Percentiles rank a stretch among this genome's conserved stretches.
These are phyloP conservation scores for Nothoprocta perdicaria DNA, from an alignment of 2,113 vertebrate species.

Conservation along the genomic window DNA sequence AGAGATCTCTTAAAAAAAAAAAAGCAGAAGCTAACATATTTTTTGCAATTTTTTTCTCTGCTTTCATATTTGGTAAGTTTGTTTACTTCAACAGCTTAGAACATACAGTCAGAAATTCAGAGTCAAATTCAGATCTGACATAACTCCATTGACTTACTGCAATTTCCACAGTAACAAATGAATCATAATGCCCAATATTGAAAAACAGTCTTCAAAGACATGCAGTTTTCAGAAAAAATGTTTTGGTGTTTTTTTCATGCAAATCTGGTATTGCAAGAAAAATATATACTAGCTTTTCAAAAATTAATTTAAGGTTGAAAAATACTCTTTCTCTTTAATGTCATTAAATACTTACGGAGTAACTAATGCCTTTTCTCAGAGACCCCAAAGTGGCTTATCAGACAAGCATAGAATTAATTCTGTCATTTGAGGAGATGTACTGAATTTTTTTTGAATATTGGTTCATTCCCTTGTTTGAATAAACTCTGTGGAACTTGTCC, in stretches of 20 bases:
- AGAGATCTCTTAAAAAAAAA: not conserved
- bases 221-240: not conserved
- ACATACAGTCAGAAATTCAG: conserved; percentile 11
- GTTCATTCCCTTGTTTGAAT: conserved; percentile 4
- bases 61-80: not conserved
- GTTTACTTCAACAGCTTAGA: not conserved
- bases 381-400: not conserved
- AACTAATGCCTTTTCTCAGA: not conserved
- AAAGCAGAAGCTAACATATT: not conserved
- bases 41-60: not conserved
- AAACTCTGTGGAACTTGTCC: not conserved
- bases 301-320: not conserved
- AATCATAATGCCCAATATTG: conserved; percentile 33
- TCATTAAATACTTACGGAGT: not conserved
- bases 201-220: conserved; percentile 22
- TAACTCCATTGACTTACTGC: conserved; percentile 41
- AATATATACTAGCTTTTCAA: not conserved
- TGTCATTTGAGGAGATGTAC: not conserved
- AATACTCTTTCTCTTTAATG: not conserved
- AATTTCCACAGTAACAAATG: conserved; percentile 51
- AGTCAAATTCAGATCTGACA: not conserved
- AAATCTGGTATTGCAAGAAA: conserved; percentile 7
- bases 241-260: not conserved
- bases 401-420: not conserved
- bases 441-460: not conserved